phyloP scores from a whole-genome alignment of 2,797 vertebrate species.

The Coccyzus lansbergi region DNA sequence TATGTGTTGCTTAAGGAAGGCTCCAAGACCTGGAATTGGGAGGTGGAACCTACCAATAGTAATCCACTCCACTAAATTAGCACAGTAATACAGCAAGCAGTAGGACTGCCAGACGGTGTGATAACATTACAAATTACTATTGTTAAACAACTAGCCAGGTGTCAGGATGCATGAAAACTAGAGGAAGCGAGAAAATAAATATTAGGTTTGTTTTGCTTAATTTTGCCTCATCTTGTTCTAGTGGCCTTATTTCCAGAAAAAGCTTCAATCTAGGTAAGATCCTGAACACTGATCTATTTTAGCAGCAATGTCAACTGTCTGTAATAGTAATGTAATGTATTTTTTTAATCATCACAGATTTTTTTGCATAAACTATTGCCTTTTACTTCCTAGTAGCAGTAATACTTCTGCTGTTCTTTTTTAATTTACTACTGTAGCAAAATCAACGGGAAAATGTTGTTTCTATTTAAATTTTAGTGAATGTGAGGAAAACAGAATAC shows the following conservation, averaged over 20 bases:
- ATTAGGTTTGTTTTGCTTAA: conserved; percentile 47
- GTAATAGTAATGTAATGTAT: not conserved
- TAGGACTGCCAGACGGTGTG: conserved; percentile 71
- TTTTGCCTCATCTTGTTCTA: conserved; percentile 41
- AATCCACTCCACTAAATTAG: conserved; percentile 70
- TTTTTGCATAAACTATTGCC: not conserved
- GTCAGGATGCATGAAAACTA: conserved; percentile 66
- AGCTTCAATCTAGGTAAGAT: conserved; percentile 1
- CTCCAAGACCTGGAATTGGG: conserved; percentile 48
- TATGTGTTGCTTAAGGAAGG: conserved; percentile 31
- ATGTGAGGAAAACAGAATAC: not conserved
- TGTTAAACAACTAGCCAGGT: conserved; percentile 75
- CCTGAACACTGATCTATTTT: not conserved
- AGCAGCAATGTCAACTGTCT: not conserved
- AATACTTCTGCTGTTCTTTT: not conserved
- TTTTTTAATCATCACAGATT: not conserved
- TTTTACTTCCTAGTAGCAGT: not conserved
- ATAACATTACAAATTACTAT: conserved; percentile 79
- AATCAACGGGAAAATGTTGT: not conserved
- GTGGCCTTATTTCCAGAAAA: conserved; percentile 50
- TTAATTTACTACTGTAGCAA: not conserved
- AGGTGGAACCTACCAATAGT: conserved; percentile 52
- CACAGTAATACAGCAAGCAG: conserved; percentile 64
- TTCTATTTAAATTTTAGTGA: not conserved
- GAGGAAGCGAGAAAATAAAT: conserved; percentile 64